Conservation (phyloP, 1,140 invertebrate species). For the Macrostomum lignano region DNA sequence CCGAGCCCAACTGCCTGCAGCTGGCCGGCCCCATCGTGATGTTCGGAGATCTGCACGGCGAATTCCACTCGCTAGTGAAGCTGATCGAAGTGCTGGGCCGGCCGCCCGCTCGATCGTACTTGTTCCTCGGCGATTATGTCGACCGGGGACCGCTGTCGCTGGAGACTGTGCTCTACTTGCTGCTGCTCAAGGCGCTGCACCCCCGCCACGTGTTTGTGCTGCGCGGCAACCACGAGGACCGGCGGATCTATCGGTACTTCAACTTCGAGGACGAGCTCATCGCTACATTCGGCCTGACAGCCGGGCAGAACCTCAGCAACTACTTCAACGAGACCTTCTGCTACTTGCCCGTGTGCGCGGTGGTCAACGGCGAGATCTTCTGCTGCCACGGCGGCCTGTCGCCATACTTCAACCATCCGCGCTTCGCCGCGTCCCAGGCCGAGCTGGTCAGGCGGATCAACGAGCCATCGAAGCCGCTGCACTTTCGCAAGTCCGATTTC, state of each 20-base stretch:
- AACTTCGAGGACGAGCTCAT: constrained; percentile 23
- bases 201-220: constrained; percentile 39
- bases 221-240: constrained; percentile 38
- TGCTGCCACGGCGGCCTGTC: too few species aligned
- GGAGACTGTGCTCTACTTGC: constrained; percentile 27
- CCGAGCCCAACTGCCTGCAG: constrained; percentile 32
- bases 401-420: too few species aligned
- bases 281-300: too few species aligned
- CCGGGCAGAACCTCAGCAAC: too few species aligned
- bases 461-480: too few species aligned
- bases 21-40: constrained; percentile 37
- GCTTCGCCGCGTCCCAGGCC: too few species aligned
- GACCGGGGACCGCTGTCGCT: constrained; percentile 34
- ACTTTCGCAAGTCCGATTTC: too few species aligned
- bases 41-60: constrained; percentile 33
- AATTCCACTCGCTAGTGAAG: constrained; percentile 29
- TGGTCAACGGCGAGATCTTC: too few species aligned
- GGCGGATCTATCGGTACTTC: constrained; percentile 36
- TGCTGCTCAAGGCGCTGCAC: constrained; percentile 30
- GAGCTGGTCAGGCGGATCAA: too few species aligned
- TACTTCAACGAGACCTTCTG: too few species aligned
- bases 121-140: constrained; percentile 30
- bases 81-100: constrained; percentile 21
- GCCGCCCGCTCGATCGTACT: constrained; percentile 50
- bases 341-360: too few species aligned